A percentile compares a stretch with the other conserved stretches of the same genome.
phyloP scores from a whole-genome alignment of 2,888 invertebrate genomes.

The Zhengitettix transpicula region DNA sequence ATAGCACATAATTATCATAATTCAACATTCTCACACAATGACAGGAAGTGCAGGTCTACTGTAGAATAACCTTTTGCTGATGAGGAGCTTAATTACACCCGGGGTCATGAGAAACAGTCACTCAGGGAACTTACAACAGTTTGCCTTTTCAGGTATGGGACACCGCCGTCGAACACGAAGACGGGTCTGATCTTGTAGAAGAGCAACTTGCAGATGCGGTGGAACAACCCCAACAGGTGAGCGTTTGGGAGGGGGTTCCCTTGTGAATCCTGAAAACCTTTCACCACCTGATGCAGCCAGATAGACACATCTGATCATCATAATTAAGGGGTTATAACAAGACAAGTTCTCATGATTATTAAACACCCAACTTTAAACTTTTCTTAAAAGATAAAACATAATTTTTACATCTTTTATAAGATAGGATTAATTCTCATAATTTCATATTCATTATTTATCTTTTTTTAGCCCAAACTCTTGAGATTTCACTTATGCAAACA shows the following conservation, averaged over 20 bases:
- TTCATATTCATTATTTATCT: too few relatives aligned
- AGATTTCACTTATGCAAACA: too few relatives aligned
- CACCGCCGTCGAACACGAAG: slow-evolving; percentile 96
- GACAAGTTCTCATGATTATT: too few relatives aligned
- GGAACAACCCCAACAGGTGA: slow-evolving; percentile 83
- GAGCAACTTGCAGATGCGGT: slow-evolving; percentile 86
- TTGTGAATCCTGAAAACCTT: slow-evolving; percentile 80
- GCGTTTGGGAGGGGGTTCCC: slow-evolving; percentile 73
- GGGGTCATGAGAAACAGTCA: slow-evolving; percentile 10
- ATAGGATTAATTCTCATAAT: too few relatives aligned
- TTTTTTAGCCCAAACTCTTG: too few relatives aligned
- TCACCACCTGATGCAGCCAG: slow-evolving; percentile 95
- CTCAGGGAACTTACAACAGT: slow-evolving; percentile 56
- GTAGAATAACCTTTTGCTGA: slow-evolving; percentile 12
- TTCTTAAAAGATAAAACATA: too few relatives aligned
- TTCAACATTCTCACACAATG: slow-evolving; percentile 13
- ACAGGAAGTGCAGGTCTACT: slow-evolving; percentile 12
- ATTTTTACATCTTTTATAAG: too few relatives aligned
- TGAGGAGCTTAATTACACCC: slow-evolving; percentile 12
- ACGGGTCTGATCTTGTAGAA: slow-evolving; percentile 91
- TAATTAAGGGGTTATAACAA: too few relatives aligned
- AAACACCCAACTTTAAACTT: too few relatives aligned
- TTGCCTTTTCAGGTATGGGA: slow-evolving; percentile 78
- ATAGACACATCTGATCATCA: slow-evolving; percentile 75
- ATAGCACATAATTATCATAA: slow-evolving; percentile 11